Percentiles rank a stretch among this genome's conserved stretches.
phyloP scores from a whole-genome alignment of 2,113 vertebrate species.

The Pan paniscus region DNA sequence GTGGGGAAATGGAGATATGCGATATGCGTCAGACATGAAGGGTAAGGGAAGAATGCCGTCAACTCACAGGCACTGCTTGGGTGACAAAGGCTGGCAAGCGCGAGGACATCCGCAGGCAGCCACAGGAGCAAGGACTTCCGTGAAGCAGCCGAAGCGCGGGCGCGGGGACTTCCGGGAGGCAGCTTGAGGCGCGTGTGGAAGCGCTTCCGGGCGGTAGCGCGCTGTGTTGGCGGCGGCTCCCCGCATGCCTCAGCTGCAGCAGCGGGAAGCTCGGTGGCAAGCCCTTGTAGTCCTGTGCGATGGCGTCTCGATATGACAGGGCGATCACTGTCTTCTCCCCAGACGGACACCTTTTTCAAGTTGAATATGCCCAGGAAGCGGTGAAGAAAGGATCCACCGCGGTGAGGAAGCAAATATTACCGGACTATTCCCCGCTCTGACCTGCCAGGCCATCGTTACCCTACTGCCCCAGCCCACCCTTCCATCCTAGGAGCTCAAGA shows the following conservation, averaged over 20 bases:
- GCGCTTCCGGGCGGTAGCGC: neutral
- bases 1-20: rapidly evolving
- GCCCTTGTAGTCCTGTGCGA: neutral
- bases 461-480: rapidly evolving
- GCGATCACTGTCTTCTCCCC: conserved; percentile 91
- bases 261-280: rapidly evolving
- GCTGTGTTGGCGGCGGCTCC: rapidly evolving
- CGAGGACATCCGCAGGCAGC: rapidly evolving
- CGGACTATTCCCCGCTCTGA: rapidly evolving
- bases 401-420: conserved; percentile 73
- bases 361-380: conserved; percentile 90
- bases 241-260: rapidly evolving
- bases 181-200: rapidly evolving
- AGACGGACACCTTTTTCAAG: conserved; percentile 90
- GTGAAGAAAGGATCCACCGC: conserved; percentile 91
- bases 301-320: conserved; percentile 88
- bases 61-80: rapidly evolving
- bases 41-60: rapidly evolving
- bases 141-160: rapidly evolving
- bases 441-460: rapidly evolving
- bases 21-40: rapidly evolving
- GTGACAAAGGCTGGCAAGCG: rapidly evolving
- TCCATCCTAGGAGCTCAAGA: rapidly evolving
- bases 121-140: neutral
- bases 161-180: neutral